Conservation (phyloP, 2,888 invertebrate genomes). For the Ephialtes manifestator region DNA sequence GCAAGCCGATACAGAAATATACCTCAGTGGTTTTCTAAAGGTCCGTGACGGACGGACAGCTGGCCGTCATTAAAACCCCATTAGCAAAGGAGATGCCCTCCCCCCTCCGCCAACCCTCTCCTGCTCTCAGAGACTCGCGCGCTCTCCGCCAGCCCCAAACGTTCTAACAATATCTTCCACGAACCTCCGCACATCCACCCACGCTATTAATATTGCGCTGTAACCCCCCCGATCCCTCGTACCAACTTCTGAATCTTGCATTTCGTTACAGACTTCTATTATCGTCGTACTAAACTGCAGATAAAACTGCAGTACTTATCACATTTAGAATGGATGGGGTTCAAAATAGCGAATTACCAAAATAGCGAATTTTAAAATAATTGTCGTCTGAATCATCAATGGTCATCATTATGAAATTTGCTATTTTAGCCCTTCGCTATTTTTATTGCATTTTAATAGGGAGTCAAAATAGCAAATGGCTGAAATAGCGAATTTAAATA, state of each 20-base stretch:
- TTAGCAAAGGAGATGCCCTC: slow-evolving; percentile 76
- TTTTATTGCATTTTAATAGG: too few relatives aligned
- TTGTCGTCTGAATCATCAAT: too few relatives aligned
- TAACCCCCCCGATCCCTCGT: slow-evolving; percentile 51
- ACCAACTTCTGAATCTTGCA: slow-evolving; percentile 46
- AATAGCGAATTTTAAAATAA: too few relatives aligned
- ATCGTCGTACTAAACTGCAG: neutral
- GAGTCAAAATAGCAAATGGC: too few relatives aligned
- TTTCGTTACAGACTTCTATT: slow-evolving; percentile 27
- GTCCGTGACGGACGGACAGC: slow-evolving; percentile 84
- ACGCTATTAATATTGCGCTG: slow-evolving; percentile 83
- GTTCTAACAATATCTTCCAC: slow-evolving; percentile 85
- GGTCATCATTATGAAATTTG: too few relatives aligned
- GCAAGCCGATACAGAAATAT: slow-evolving; percentile 80
- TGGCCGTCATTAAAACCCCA: slow-evolving; percentile 86
- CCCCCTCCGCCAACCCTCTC: slow-evolving; percentile 69
- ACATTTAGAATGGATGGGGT: too few relatives aligned
- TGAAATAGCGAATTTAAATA: too few relatives aligned
- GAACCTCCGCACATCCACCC: slow-evolving; percentile 80
- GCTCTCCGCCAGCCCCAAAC: slow-evolving; percentile 76
- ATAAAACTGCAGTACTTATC: neutral
- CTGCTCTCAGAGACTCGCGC: slow-evolving; percentile 66
- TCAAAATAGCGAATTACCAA: too few relatives aligned
- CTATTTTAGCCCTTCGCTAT: too few relatives aligned
- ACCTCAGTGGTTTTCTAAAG: slow-evolving; percentile 83